Evolutionary conservation across 2,113 vertebrate genomes (phyloP).

Genomic region (Otolemur garnettii): DNA sequence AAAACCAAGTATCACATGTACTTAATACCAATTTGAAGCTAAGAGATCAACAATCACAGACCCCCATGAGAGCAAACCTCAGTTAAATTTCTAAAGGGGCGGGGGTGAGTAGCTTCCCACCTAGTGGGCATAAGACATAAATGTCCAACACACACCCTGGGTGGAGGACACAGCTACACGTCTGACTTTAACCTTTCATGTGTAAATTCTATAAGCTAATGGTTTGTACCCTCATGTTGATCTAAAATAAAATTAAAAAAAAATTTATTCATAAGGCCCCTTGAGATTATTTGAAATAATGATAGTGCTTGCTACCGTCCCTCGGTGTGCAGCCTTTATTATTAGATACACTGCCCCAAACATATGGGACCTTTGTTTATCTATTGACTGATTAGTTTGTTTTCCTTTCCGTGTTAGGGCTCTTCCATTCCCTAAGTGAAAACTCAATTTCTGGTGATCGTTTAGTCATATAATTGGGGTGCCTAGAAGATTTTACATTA

Average conservation of each 20-base stretch:
- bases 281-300: conserved; percentile 6
- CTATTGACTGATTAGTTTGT: conserved; percentile 6
- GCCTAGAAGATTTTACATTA: neutral
- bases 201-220: no score
- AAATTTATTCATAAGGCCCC: neutral
- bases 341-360: neutral
- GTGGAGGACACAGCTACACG: no score
- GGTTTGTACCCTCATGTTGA: no score
- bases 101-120: no score
- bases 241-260: neutral
- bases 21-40: no score
- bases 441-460: conserved; percentile 49
- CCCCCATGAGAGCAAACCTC: no score
- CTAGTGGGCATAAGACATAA: no score
- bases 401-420: neutral
- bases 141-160: no score
- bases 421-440: neutral
- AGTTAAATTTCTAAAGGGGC: no score
- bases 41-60: no score
- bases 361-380: neutral
- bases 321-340: neutral
- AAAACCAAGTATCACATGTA: no score
- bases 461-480: conserved; percentile 13
- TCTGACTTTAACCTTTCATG: no score
- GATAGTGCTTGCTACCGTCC: neutral